phyloP scores from a whole-genome alignment of 2,888 invertebrate species.

The Eupithecia insigniata region DNA sequence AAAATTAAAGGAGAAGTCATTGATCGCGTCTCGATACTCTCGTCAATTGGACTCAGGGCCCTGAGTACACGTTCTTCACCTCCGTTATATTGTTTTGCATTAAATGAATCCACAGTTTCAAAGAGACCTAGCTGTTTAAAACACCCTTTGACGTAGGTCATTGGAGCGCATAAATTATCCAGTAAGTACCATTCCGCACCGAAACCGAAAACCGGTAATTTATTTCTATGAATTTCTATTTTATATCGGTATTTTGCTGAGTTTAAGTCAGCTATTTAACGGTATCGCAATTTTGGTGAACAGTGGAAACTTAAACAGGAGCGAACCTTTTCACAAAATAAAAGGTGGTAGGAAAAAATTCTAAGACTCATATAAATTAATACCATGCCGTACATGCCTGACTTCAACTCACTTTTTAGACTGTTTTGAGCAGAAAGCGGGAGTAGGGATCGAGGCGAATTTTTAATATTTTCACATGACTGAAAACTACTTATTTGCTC shows the following conservation, averaged over 20 bases:
- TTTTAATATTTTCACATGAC: not conserved
- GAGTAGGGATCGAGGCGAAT: not conserved
- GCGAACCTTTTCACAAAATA: not conserved
- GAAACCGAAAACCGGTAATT: conserved; percentile 60
- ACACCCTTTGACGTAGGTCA: conserved; percentile 38
- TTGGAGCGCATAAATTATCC: conserved; percentile 53
- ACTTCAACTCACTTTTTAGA: not conserved
- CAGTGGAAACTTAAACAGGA: not conserved
- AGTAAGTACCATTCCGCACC: conserved; percentile 43
- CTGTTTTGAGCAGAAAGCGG: not conserved
- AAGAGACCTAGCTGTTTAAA: conserved; percentile 16
- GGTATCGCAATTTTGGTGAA: not conserved
- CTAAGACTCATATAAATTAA: not conserved
- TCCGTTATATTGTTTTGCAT: not conserved
- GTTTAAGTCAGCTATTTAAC: not conserved
- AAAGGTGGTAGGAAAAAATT: not conserved
- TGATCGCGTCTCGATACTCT: no score
- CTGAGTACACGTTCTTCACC: not conserved
- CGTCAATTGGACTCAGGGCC: not conserved
- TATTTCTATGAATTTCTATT: conserved; percentile 68
- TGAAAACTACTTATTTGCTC: not conserved
- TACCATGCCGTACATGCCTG: not conserved
- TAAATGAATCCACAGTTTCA: not conserved
- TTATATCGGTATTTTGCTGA: conserved; percentile 46
- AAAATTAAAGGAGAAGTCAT: no score